Evolutionary conservation across 2,888 invertebrate species (phyloP), one percentile per base, ranked within the genome.

Genomic region (Ophion ellenae): DNA sequence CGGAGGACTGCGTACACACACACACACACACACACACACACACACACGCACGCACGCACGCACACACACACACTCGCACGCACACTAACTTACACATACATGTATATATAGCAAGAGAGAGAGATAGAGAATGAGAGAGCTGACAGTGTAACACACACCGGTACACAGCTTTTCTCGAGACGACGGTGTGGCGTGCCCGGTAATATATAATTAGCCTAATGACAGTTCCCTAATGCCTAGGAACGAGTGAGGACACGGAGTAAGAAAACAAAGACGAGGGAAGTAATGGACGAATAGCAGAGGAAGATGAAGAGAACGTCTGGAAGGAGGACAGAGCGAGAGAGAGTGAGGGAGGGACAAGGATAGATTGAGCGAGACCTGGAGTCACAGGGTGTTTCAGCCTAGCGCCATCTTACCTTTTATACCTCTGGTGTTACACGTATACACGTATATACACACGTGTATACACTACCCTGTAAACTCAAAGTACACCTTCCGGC

Each of bases 201-300:
- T 82, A 77, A 82, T 79, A 85, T 88, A 88, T 90, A 90, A 90
- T 90, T 90, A 89, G 88, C 86, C 80, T 90, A 89, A 89, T 89
- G 89, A 90, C 88, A 89, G 89, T 89, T 87, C 84, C 67, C 87
- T 80, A 88, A 88, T 87, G 86, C 84, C 71, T 47, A 76, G 70
- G 77, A 81, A 81, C 74, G 84, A 75, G 64, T 77, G 69, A 67
- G 66, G 57, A 67, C 73, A 59, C 45, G 73, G 57, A 69, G 53
- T 36, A 28, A 70, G 78, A 57, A 47, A 66, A 36, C 53, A 53
- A 66, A 74, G 76, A 59, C 63, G 73, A 73, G 70, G 69, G 71
- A 70, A 76, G 84, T 76, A 74, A 63, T 78, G 53, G 75, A 79
- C 81, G 73, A 61, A 85, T 78, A 63, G 45, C 47, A 32, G 14